Conservation (phyloP, 2,888 invertebrate genomes). For the Drosophila sordidula region DNA sequence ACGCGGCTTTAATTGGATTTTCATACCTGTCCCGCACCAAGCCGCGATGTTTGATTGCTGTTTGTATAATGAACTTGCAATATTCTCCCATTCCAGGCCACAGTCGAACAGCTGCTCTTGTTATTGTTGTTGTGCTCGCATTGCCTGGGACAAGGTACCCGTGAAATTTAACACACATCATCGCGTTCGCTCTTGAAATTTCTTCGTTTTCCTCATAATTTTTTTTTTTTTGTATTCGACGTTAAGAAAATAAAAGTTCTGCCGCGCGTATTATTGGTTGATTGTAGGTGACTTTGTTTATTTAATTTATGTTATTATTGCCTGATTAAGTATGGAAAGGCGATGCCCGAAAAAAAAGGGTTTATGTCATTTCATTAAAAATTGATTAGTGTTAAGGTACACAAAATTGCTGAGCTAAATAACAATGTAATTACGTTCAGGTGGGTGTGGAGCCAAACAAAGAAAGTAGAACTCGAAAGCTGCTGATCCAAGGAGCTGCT, state of each 20-base stretch:
- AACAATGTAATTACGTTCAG: conserved; percentile 54
- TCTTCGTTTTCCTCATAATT: neutral
- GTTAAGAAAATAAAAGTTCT: conserved; percentile 63
- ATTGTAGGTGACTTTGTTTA: conserved; percentile 67
- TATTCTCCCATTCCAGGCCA: conserved; percentile 55
- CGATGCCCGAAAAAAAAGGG: conserved; percentile 33
- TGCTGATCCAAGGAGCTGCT: conserved; percentile 5
- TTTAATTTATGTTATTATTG: conserved; percentile 80
- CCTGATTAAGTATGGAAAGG: conserved; percentile 71
- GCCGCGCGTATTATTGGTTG: conserved; percentile 35
- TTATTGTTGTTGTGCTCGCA: conserved; percentile 39
- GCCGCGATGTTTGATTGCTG: conserved; percentile 72
- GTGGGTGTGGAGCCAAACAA: conserved; percentile 6
- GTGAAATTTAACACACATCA: conserved; percentile 80
- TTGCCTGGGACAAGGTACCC: conserved; percentile 27
- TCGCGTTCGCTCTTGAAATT: conserved; percentile 41
- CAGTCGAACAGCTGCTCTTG: conserved; percentile 58
- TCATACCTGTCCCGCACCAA: conserved; percentile 64
- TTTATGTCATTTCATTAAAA: conserved; percentile 66
- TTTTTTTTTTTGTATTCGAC: conserved; percentile 4
- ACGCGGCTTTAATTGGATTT: conserved; percentile 79
- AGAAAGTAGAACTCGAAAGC: neutral
- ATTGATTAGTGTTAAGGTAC: conserved; percentile 68
- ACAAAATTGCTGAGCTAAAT: conserved; percentile 41
- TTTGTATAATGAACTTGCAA: conserved; percentile 81